phyloP scores from a whole-genome alignment of 1,140 invertebrate species.

The Hylaeus anthracinus region DNA sequence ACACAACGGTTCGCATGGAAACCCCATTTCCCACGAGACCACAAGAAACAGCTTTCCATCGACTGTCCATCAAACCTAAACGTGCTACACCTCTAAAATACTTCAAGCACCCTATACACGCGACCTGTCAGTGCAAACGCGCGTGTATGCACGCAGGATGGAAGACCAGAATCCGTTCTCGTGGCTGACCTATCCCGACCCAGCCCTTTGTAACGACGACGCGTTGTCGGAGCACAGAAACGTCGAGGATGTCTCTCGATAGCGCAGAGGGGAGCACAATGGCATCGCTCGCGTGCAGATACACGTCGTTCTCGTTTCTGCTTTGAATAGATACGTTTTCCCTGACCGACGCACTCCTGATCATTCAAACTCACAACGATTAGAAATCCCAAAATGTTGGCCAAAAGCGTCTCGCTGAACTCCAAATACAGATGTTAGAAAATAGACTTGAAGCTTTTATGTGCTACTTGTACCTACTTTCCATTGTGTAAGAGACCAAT shows the following conservation, averaged over 20 bases:
- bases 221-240: conserved; percentile 42
- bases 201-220: conserved; percentile 58
- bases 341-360: neutral
- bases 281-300: conserved; percentile 41
- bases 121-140: neutral
- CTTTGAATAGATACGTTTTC: conserved; percentile 51
- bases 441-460: no score
- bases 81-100: neutral
- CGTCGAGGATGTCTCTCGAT: conserved; percentile 47
- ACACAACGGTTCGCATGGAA: no score
- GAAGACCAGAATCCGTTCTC: conserved; percentile 51
- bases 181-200: conserved; percentile 57
- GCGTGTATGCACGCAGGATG: conserved; percentile 19
- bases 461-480: no score
- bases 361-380: no score
- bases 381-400: no score
- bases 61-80: neutral
- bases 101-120: neutral
- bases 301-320: neutral
- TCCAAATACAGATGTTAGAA: no score
- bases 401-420: no score
- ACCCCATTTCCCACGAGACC: neutral
- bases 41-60: neutral
- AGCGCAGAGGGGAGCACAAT: conserved; percentile 42
- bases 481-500: no score